These are phyloP conservation scores for Cinara cedri DNA, from an alignment of 2,888 invertebrate species.

Conservation along the genomic window DNA sequence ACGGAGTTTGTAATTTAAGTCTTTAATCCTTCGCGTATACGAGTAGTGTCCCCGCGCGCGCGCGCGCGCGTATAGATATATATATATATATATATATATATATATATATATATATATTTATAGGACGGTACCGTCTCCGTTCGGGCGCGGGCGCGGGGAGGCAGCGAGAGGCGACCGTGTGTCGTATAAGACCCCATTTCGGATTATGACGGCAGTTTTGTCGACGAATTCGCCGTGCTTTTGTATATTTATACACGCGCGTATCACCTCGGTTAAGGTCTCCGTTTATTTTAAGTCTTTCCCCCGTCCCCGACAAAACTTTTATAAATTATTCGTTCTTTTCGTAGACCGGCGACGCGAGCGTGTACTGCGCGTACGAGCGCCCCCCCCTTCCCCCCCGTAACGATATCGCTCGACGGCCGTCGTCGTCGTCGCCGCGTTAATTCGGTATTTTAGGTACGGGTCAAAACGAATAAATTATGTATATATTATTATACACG, in stretches of 20 bases:
- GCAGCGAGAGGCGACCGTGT: not conserved
- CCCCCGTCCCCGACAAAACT: constrained; percentile 4
- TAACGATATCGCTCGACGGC: too few relatives aligned
- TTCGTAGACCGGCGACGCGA: too few relatives aligned
- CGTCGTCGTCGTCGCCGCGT: not conserved
- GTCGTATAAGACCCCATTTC: constrained; percentile 39
- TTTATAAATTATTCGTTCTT: not conserved
- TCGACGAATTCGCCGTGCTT: constrained; percentile 41
- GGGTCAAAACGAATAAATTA: too few relatives aligned
- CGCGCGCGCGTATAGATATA: not conserved
- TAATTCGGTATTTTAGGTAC: constrained; percentile 5
- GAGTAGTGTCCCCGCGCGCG: too few relatives aligned
- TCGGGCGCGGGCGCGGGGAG: not conserved
- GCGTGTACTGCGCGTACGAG: constrained; percentile 2
- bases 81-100: constrained; percentile 1
- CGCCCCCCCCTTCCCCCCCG: too few relatives aligned
- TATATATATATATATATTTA: constrained; percentile 3
- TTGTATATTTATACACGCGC: not conserved
- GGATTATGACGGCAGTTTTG: constrained; percentile 56
- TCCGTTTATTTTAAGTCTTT: constrained; percentile 51
- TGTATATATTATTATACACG: too few relatives aligned
- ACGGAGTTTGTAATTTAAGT: constrained; percentile 55
- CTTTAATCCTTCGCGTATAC: constrained; percentile 54
- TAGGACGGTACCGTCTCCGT: constrained; percentile 13
- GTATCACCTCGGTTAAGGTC: constrained; percentile 1